Percentiles rank a stretch among this genome's conserved stretches.
These are phyloP conservation scores for Amazona vittata DNA, from an alignment of 2,113 vertebrate species.

Conservation along the genomic window DNA sequence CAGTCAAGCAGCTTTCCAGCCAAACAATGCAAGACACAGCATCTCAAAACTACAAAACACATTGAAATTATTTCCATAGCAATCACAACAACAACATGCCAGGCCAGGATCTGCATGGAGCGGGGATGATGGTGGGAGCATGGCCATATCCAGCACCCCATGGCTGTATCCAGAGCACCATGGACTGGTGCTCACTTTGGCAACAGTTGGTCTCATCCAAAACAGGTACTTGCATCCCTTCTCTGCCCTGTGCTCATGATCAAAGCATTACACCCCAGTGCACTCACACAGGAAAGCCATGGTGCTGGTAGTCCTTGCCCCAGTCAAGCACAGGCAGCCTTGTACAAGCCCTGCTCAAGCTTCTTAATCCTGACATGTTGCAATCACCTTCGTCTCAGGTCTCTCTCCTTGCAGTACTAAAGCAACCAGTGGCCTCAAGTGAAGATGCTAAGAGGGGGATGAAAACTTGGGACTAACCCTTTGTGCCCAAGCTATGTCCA, in stretches of 20 bases:
- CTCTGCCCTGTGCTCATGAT: rapidly evolving
- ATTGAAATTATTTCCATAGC: conserved; percentile 33
- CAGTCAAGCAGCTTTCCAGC: conserved; percentile 23
- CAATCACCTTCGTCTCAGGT: neutral
- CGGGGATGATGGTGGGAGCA: neutral
- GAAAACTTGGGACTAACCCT: neutral
- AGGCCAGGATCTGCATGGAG: neutral
- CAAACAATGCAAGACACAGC: neutral
- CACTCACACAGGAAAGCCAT: rapidly evolving
- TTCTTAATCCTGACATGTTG: neutral
- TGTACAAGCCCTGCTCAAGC: neutral
- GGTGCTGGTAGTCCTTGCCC: rapidly evolving
- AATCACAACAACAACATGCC: neutral
- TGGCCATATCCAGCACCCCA: rapidly evolving
- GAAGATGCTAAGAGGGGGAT: rapidly evolving
- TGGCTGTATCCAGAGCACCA: rapidly evolving
- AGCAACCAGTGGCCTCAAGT: neutral
- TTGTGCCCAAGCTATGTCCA: rapidly evolving
- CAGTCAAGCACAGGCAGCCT: rapidly evolving
- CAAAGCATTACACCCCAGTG: rapidly evolving
- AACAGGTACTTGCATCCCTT: rapidly evolving
- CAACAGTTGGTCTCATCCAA: rapidly evolving
- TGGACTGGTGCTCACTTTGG: rapidly evolving
- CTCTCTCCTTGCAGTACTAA: neutral
- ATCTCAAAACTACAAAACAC: neutral